Percentiles rank a stretch among this genome's conserved stretches.
phyloP scores from a whole-genome alignment of 1,140 invertebrate genomes.

The Monomorium pharaonis region DNA sequence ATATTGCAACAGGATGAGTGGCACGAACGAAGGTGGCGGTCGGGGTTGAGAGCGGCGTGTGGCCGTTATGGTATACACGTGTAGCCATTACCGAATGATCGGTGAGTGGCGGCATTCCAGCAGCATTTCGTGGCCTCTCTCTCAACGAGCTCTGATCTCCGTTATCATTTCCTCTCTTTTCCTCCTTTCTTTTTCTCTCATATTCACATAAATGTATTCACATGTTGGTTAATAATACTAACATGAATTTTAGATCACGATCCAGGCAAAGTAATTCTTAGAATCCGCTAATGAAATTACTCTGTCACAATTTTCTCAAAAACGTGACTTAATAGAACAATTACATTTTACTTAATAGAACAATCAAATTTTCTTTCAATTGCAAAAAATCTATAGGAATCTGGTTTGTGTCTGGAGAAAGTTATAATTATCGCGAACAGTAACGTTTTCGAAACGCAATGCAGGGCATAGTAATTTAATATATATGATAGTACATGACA shows the following conservation, averaged over 20 bases:
- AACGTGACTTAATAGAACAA: too few relatives aligned
- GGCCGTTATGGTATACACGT: slow-evolving; percentile 62
- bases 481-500: not conserved
- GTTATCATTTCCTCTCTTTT: slow-evolving; percentile 7
- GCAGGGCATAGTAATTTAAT: not conserved
- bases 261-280: too few relatives aligned
- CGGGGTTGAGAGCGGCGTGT: slow-evolving; percentile 51
- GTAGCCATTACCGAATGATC: slow-evolving; percentile 73
- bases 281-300: too few relatives aligned
- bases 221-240: not conserved
- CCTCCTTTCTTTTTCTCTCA: not conserved
- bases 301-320: too few relatives aligned
- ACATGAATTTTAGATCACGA: too few relatives aligned
- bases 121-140: slow-evolving; percentile 68
- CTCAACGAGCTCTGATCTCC: slow-evolving; percentile 47
- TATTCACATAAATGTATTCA: not conserved
- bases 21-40: slow-evolving; percentile 32
- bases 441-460: not conserved
- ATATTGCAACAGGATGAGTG: slow-evolving; percentile 23
- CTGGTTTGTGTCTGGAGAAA: too few relatives aligned
- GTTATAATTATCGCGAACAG: too few relatives aligned
- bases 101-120: slow-evolving; percentile 72
- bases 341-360: too few relatives aligned
- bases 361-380: too few relatives aligned
- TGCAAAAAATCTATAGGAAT: too few relatives aligned